phyloP scores from a whole-genome alignment of 2,113 vertebrate genomes.

The Seriola dumerili region DNA sequence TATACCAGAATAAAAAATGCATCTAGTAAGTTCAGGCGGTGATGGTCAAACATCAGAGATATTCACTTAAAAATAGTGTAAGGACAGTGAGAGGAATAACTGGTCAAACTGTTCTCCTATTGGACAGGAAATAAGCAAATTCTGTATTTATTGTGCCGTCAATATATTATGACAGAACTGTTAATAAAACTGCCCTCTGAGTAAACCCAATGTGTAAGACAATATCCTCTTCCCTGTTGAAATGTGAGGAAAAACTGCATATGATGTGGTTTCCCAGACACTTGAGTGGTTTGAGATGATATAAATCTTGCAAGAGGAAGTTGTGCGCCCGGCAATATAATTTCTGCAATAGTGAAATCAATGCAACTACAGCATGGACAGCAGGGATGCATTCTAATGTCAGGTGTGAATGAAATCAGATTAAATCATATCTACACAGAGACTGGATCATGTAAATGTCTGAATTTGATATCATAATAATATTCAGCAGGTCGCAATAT shows the following conservation, averaged over 20 bases:
- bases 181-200: neutral
- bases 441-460: constrained; percentile 16
- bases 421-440: constrained; percentile 25
- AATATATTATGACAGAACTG: neutral
- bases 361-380: constrained; percentile 10
- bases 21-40: neutral
- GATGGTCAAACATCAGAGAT: neutral
- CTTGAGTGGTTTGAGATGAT: constrained; percentile 18
- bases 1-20: neutral
- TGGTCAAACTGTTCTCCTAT: no score
- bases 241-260: constrained; percentile 11
- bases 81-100: no score
- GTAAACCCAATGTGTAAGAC: neutral
- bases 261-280: neutral
- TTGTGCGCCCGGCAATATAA: constrained; percentile 19
- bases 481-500: constrained; percentile 40
- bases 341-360: constrained; percentile 39
- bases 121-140: neutral
- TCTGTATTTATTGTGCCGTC: neutral
- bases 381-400: constrained; percentile 38
- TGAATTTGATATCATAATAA: constrained; percentile 29
- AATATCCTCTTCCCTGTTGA: neutral
- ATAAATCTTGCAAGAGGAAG: constrained; percentile 39
- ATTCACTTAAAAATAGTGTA: neutral
- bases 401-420: constrained; percentile 25